These are phyloP conservation scores for Marisa cornuarietis DNA, from an alignment of 1,140 invertebrate genomes.

Conservation along the genomic window DNA sequence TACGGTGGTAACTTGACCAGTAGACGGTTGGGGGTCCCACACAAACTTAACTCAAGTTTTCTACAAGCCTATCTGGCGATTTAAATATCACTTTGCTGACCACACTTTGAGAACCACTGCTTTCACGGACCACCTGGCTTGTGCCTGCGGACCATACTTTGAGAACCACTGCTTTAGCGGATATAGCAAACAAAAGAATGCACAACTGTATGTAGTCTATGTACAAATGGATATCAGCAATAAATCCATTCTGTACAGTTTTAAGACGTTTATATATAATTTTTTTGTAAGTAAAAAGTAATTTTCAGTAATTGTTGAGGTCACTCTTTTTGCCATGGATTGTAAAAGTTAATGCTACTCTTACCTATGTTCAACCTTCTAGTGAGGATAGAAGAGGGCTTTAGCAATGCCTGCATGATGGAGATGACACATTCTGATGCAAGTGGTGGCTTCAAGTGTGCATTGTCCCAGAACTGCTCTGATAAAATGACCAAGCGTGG, in stretches of 20 bases:
- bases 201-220: too few species aligned
- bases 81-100: too few species aligned
- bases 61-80: too few species aligned
- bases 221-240: too few species aligned
- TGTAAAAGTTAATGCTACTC: background rate
- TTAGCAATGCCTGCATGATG: constrained; percentile 56
- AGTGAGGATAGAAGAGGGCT: constrained; percentile 47
- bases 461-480: constrained; percentile 44
- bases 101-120: too few species aligned
- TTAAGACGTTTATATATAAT: background rate
- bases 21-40: too few species aligned
- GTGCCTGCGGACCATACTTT: too few species aligned
- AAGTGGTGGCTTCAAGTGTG: constrained; percentile 30
- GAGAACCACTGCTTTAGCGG: too few species aligned
- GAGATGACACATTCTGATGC: constrained; percentile 45
- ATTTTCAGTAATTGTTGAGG: background rate
- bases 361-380: constrained; percentile 14
- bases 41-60: too few species aligned
- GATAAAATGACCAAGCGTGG: constrained; percentile 49
- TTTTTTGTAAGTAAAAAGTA: background rate
- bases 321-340: background rate
- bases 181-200: too few species aligned
- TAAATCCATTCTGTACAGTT: background rate
- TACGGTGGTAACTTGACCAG: too few species aligned
- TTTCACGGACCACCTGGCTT: too few species aligned